These are phyloP conservation scores for Drosophila antonietae DNA, from an alignment of 2,888 invertebrate genomes.

Conservation along the genomic window DNA sequence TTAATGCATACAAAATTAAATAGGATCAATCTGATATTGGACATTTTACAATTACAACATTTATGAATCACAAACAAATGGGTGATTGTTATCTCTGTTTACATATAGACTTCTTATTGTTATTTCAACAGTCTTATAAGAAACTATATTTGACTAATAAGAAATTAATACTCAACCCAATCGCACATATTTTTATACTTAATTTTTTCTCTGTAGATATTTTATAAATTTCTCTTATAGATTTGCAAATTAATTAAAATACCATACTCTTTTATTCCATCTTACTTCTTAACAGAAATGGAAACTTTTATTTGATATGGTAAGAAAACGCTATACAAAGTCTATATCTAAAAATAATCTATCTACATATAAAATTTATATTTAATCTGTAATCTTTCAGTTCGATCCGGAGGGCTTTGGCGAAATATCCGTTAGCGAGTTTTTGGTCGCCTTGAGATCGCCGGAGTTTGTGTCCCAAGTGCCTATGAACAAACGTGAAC, in stretches of 20 bases:
- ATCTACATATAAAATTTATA: neutral
- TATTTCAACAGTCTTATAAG: neutral
- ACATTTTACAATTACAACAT: neutral
- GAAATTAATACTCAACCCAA: neutral
- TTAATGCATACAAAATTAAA: neutral
- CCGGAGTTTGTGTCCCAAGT: slow-evolving; percentile 92
- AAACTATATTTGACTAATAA: neutral
- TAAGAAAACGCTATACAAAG: slow-evolving; percentile 83
- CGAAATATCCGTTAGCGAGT: slow-evolving; percentile 95
- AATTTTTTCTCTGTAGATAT: slow-evolving; percentile 1
- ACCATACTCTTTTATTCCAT: neutral
- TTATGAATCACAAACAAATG: neutral
- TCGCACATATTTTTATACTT: neutral
- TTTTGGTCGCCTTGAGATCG: slow-evolving; percentile 90
- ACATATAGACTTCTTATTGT: neutral
- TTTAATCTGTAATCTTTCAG: slow-evolving; percentile 83
- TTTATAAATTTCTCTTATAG: neutral
- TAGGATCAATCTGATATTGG: neutral
- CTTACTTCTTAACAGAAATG: slow-evolving; percentile 89
- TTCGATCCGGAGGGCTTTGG: slow-evolving; percentile 97
- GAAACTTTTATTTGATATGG: slow-evolving; percentile 94
- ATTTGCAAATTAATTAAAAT: neutral
- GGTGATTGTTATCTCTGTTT: neutral
- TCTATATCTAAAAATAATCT: too few species aligned
- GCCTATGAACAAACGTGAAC: slow-evolving; percentile 90